Conservation (phyloP, 2,797 vertebrate species). For the Onychomys arenicola region DNA sequence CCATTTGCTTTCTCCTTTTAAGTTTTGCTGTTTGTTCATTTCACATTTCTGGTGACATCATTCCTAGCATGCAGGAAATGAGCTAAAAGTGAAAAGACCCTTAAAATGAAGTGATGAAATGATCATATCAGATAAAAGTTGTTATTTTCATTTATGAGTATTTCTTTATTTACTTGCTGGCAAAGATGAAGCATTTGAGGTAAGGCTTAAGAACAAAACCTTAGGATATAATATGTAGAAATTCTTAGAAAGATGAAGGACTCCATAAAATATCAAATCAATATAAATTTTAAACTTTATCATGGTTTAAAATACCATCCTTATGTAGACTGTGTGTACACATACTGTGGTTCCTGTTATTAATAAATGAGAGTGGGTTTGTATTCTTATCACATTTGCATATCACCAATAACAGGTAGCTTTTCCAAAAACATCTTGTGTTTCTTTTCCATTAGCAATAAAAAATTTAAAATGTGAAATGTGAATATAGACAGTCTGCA, state of each 20-base stretch:
- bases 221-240: neutral
- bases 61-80: neutral
- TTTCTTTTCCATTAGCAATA: neutral
- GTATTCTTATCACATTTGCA: neutral
- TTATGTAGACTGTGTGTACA: neutral
- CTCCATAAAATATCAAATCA: neutral
- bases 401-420: neutral
- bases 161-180: neutral
- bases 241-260: neutral
- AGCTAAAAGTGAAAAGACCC: neutral
- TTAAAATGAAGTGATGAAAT: neutral
- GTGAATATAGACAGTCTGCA: neutral
- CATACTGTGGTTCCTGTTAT: neutral
- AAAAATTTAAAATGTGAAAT: neutral
- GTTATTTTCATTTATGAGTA: neutral
- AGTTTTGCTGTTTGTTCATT: neutral
- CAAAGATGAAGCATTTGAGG: neutral
- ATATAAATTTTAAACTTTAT: neutral
- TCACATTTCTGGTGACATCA: neutral
- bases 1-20: neutral
- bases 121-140: neutral
- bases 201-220: neutral
- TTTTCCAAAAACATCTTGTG: neutral
- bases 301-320: neutral
- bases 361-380: neutral